phyloP scores from a whole-genome alignment of 2,888 invertebrate species.

The Arctia plantaginis region DNA sequence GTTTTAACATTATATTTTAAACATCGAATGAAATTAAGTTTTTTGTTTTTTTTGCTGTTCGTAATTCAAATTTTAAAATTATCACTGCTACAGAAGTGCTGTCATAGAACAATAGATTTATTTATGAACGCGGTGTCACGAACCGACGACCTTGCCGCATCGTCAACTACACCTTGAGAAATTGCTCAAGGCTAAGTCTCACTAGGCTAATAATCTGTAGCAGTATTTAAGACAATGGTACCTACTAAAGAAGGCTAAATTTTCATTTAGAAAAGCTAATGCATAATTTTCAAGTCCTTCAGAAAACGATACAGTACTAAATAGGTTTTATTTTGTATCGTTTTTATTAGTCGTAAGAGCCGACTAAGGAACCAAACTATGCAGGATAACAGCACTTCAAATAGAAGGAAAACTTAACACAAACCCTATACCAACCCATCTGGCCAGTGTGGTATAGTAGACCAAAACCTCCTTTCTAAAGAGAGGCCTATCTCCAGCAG shows the following conservation, averaged over 20 bases:
- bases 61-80: background rate
- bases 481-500: no score
- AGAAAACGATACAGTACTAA: no score
- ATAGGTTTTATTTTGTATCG: no score
- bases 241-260: background rate
- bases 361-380: no score
- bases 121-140: conserved; percentile 22
- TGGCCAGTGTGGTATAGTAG: no score
- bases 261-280: background rate
- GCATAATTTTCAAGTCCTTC: background rate
- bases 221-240: background rate
- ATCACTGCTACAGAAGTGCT: background rate
- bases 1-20: background rate
- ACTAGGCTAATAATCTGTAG: conserved; percentile 9
- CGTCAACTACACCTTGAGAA: conserved; percentile 16
- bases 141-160: conserved; percentile 22
- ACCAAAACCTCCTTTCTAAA: no score
- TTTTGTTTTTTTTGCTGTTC: background rate
- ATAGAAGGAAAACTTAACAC: no score
- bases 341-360: no score
- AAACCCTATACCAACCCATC: no score
- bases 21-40: background rate
- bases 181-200: conserved; percentile 4
- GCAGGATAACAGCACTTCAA: no score
- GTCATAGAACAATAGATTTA: conserved; percentile 19